Base-by-base conservation (phyloP, 2,888 invertebrate genomes). In the Drosophila falleni region DNA sequence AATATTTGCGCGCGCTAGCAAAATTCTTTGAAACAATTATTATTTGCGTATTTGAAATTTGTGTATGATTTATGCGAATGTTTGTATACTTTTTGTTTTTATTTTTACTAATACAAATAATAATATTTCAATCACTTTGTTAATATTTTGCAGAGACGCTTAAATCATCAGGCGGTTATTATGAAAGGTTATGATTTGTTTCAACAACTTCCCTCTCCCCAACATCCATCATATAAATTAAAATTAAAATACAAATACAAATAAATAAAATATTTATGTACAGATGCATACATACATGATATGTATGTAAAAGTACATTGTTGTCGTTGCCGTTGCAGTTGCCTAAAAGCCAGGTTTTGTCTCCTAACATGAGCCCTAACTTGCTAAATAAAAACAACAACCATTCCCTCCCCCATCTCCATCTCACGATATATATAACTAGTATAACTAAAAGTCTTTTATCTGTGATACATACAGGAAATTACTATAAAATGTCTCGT, bases 401-500 rank as follows among this genome's bases (percentile, higher is more conserved):
- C 70, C 35, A 59, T 41, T 39, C 44, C 65, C 51, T 39, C 15
- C 31, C 58, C 39, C 23, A 23, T 37, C 29, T 41, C 16, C 16
- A 31, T n/a, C n/a, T 3, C 37, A 8, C 37, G 41, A 2, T 11
- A 8, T 6, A 46, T 13, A 55, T 15, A 46, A 23, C 3, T 23
- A 23, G 23, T 13, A 16, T 29, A 37, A 58, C 56, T 79, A 53
- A 77, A 37, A 33, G 16, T 5, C 26, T 19, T 19, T 41, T 53
- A 33, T 60, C 26, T 6, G 33, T 50, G 60, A 47, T 67, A 11
- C 44, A n/a, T 61, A 76, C 67, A 93, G 93, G 92, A 74, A 92
- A 92, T 78, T 90, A 91, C 78, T 93, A 91, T 90, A 93, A 92
- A 89, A 95, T 95, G 95, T 95, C 95, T 94, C 95, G 95, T 93